Evolutionary conservation across 2,888 invertebrate species (phyloP).

Genomic region (Drosophila lutescens): DNA sequence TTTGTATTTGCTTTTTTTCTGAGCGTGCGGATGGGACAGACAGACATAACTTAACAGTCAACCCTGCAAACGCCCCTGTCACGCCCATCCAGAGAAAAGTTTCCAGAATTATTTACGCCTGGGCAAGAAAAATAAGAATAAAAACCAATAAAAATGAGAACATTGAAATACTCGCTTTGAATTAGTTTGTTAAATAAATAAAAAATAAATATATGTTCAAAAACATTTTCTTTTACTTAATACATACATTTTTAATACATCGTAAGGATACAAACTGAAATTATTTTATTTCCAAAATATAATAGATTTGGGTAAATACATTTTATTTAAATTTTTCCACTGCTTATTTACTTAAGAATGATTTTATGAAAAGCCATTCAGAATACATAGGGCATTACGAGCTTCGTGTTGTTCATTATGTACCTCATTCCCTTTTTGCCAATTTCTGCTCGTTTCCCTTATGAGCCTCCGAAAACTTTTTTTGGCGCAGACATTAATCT

Average conservation of each 20-base stretch:
- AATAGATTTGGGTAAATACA: too few relatives aligned
- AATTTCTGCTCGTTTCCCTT: constrained; percentile 27
- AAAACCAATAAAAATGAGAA: background rate
- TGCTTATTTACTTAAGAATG: too few relatives aligned
- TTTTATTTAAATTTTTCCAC: background rate
- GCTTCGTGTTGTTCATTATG: constrained; percentile 13
- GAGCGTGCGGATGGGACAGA: constrained; percentile 8
- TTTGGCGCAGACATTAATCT: constrained; percentile 75
- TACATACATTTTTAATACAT: too few relatives aligned
- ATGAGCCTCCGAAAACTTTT: constrained; percentile 25
- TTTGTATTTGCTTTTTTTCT: constrained; percentile 5
- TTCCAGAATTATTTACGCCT: constrained; percentile 44
- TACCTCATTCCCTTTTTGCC: background rate
- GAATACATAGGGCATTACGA: background rate
- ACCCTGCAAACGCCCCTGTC: constrained; percentile 17
- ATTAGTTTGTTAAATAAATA: background rate
- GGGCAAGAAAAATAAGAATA: constrained; percentile 1
- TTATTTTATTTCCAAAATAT: too few relatives aligned
- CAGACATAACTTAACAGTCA: constrained; percentile 25
- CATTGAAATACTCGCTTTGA: background rate
- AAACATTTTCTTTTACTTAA: too few relatives aligned
- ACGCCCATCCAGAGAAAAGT: constrained; percentile 45
- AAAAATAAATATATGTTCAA: too few relatives aligned
- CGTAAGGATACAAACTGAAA: too few relatives aligned
- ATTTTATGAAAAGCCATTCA: background rate